Conservation (phyloP, 2,888 invertebrate genomes). For the Micoletzkya japonica region DNA sequence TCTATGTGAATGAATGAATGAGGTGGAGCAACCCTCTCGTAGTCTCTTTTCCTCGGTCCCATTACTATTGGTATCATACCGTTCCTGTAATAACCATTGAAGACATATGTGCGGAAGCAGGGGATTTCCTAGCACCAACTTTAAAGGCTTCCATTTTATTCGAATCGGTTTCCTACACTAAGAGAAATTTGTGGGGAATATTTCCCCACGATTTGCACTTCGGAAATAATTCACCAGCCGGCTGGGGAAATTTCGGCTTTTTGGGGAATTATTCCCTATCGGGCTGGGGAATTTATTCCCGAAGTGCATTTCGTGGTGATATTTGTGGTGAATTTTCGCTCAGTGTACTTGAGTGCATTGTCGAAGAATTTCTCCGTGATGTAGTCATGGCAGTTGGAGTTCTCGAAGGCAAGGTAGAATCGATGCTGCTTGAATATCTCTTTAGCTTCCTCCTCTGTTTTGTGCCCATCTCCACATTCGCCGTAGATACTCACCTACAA, state of each 20-base stretch:
- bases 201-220: too few species aligned
- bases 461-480: constrained; percentile 30
- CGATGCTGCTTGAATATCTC: constrained; percentile 27
- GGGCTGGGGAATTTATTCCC: too few species aligned
- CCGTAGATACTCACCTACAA: constrained; percentile 38
- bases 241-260: too few species aligned
- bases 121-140: neutral
- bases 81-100: constrained; percentile 38
- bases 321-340: too few species aligned
- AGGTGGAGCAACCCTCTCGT: constrained; percentile 38
- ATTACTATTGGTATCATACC: constrained; percentile 38
- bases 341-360: constrained; percentile 33
- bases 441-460: constrained; percentile 4
- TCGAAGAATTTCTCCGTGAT: constrained; percentile 46
- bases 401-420: constrained; percentile 45
- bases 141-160: neutral
- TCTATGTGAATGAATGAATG: constrained; percentile 44
- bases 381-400: constrained; percentile 42
- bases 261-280: too few species aligned
- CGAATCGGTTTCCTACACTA: too few species aligned
- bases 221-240: too few species aligned
- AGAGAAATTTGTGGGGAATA: too few species aligned
- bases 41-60: constrained; percentile 35
- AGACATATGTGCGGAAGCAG: too few species aligned
- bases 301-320: too few species aligned